Percentiles rank a stretch among this genome's conserved stretches.
Conservation (phyloP, 2,113 vertebrate species). For the Cottus gobio region DNA sequence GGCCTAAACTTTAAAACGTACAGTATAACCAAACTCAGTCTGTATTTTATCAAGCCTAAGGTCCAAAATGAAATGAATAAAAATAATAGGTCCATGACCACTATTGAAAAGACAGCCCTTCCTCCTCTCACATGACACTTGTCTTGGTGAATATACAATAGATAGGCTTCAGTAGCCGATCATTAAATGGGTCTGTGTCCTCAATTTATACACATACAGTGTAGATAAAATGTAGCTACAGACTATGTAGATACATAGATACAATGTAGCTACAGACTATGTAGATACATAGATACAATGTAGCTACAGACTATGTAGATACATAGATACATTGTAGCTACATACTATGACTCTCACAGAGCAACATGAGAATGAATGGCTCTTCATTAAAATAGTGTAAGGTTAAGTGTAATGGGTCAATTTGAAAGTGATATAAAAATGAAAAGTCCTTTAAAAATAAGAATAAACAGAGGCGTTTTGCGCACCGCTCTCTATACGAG, state of each 20-base stretch:
- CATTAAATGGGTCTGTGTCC: background rate
- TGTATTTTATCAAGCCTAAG: background rate
- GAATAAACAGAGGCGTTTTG: background rate
- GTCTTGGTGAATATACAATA: background rate
- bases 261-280: background rate
- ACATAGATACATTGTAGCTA: background rate
- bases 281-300: background rate
- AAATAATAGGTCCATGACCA: background rate
- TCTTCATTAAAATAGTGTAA: too few species aligned
- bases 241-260: background rate
- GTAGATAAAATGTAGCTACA: background rate
- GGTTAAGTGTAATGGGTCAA: too few species aligned
- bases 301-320: background rate
- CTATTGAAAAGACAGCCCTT: background rate
- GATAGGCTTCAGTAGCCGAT: background rate
- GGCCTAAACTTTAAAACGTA: background rate
- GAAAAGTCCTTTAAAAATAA: background rate
- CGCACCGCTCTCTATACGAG: background rate
- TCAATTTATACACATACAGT: background rate
- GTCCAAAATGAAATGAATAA: background rate
- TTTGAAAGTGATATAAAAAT: background rate
- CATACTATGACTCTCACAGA: background rate
- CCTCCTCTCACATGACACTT: slow-evolving; percentile 54
- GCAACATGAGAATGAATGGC: background rate
- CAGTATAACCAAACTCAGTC: background rate